phyloP scores from a whole-genome alignment of 2,797 vertebrate genomes.

The Pseudomugil gertrudae region DNA sequence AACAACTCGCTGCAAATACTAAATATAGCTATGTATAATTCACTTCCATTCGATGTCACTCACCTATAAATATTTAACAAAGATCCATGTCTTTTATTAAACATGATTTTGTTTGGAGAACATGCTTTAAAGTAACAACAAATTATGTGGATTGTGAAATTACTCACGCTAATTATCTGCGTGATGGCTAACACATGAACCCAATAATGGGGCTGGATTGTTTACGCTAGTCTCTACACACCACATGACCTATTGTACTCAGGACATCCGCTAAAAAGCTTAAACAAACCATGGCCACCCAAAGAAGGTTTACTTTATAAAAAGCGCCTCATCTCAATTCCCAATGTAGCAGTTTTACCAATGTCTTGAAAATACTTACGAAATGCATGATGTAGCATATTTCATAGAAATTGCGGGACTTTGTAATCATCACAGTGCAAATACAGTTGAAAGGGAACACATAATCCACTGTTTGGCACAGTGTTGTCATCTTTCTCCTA shows the following conservation, averaged over 20 bases:
- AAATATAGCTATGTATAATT: slow-evolving; percentile 34
- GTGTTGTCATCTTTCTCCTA: slow-evolving; percentile 34
- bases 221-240: slow-evolving; percentile 55
- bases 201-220: slow-evolving; percentile 24
- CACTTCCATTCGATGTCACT: slow-evolving; percentile 8
- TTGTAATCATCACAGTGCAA: slow-evolving; percentile 10
- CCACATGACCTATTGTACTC: slow-evolving; percentile 47
- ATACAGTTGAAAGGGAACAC: slow-evolving; percentile 35
- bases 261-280: slow-evolving; percentile 45
- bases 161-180: slow-evolving; percentile 36
- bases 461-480: slow-evolving; percentile 40
- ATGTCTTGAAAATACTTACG: slow-evolving; percentile 4
- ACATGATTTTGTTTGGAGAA: slow-evolving; percentile 26
- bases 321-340: slow-evolving; percentile 8
- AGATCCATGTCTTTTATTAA: slow-evolving; percentile 9
- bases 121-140: slow-evolving; percentile 13
- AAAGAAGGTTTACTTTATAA: slow-evolving; percentile 32
- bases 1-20: slow-evolving; percentile 29
- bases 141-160: slow-evolving; percentile 25
- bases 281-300: slow-evolving; percentile 39
- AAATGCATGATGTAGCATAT: neutral
- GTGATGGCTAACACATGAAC: slow-evolving; percentile 54
- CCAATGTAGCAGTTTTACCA: neutral
- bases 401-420: neutral
- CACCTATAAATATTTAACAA: slow-evolving; percentile 31